Percentiles rank a stretch among this genome's conserved stretches.
These are phyloP conservation scores for Paradoxurus hermaphroditus DNA, from an alignment of 2,113 vertebrate genomes.

Conservation along the genomic window DNA sequence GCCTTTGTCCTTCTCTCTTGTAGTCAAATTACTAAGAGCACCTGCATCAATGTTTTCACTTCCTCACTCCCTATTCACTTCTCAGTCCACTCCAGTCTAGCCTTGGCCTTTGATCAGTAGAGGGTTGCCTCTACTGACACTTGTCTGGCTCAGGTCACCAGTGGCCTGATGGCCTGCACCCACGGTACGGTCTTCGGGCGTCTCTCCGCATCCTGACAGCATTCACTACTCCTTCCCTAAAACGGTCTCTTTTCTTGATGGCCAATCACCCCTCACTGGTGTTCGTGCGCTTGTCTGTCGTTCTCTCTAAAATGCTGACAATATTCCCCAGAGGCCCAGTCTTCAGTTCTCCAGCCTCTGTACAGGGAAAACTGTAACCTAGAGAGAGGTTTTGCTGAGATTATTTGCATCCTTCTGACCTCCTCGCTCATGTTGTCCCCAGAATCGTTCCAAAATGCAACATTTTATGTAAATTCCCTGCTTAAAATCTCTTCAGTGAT, in stretches of 20 bases:
- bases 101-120: not conserved
- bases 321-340: not conserved
- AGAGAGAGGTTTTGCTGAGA: not conserved
- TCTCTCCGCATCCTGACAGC: not conserved
- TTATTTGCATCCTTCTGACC: not conserved
- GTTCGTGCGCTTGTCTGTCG: not conserved
- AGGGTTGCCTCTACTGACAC: not conserved
- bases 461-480: not conserved
- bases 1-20: not conserved
- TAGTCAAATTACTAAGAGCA: not conserved
- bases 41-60: not conserved
- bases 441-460: conserved; percentile 6
- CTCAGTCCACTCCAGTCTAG: not conserved
- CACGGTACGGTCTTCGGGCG: not conserved
- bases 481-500: conserved; percentile 1
- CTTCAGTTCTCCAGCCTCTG: not conserved
- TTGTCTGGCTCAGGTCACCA: not conserved
- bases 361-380: not conserved
- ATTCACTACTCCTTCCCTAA: not conserved
- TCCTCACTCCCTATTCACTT: not conserved
- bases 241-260: not conserved
- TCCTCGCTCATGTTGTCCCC: not conserved
- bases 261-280: not conserved
- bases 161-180: not conserved
- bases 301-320: not conserved